A percentile compares a stretch with the other conserved stretches of the same genome.
Evolutionary conservation across 2,888 invertebrate species (phyloP).

Genomic region (Macropis europaea): DNA sequence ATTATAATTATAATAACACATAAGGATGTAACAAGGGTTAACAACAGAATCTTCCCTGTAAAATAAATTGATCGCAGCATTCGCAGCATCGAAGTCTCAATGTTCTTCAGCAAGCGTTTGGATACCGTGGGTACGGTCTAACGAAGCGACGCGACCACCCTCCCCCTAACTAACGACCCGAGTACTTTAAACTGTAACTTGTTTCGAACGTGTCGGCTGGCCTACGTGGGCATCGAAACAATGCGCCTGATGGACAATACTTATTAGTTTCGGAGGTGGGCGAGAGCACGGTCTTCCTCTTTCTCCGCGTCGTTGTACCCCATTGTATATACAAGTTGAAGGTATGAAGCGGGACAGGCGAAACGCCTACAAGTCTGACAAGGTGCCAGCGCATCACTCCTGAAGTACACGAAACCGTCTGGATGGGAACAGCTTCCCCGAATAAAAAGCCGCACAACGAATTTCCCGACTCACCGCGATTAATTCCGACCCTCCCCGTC

Average conservation of each 20-base stretch:
- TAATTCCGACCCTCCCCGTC: constrained; percentile 37
- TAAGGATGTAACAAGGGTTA: too few species aligned
- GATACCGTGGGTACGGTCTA: constrained; percentile 23
- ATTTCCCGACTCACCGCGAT: constrained; percentile 47
- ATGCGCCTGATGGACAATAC: constrained; percentile 72
- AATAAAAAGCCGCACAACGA: constrained; percentile 53
- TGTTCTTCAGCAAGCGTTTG: background rate
- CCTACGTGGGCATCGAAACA: constrained; percentile 72
- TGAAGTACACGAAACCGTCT: constrained; percentile 62
- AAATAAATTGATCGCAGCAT: background rate
- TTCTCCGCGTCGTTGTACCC: constrained; percentile 54
- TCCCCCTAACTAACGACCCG: constrained; percentile 50
- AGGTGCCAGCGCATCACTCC: constrained; percentile 67
- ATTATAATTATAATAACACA: too few species aligned
- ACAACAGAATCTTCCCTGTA: background rate
- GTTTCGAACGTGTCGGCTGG: constrained; percentile 58
- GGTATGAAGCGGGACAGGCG: constrained; percentile 64
- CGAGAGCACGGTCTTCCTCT: constrained; percentile 62
- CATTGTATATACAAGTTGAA: constrained; percentile 68
- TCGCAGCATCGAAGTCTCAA: constrained; percentile 10
- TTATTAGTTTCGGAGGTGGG: constrained; percentile 73
- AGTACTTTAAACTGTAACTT: constrained; percentile 65
- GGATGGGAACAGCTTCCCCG: constrained; percentile 37
- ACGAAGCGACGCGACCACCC: constrained; percentile 44
- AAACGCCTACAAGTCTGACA: constrained; percentile 71